Base-by-base conservation (phyloP, 1,140 invertebrate genomes). In the Tribolium castaneum region DNA sequence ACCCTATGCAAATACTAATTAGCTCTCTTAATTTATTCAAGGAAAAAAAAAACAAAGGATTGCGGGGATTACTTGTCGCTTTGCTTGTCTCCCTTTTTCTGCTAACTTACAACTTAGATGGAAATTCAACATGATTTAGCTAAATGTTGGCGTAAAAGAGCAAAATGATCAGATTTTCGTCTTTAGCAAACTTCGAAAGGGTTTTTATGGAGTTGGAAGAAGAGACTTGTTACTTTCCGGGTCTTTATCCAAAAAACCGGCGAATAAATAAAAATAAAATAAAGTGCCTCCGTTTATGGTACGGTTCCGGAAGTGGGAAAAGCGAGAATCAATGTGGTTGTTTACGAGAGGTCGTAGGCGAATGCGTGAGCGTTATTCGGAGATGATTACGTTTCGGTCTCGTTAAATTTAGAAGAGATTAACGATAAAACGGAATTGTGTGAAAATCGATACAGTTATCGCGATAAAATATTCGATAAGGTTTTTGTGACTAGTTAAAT, bases 301-400 rank as follows among this genome's bases (percentile, higher is more conserved):
- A n/a, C 7, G 7, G 39, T 45, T 45, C n/a, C 39, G 39, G 39
- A 45, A 10, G 2, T 45, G 39, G 39, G 39, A 45, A 45, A 45
- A 45, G 39, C 39, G 39, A 45, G 39, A 45, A 45, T 45, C 39
- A 45, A 45, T 45, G 39, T 45, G 16, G 19, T 22, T 59, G 54
- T 59, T 59, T 59, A 25, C 54, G 54, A 25, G 54, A 25, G 22
- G 10, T 45, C 39, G 39, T 45, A 45, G 39, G 39, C n/a, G 39
- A 59, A 25, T 59, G 14, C 54, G 54, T 59, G 54, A 25, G 54
- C n/a, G 52, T 19, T 59, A 30, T 59, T 59, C 19, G 19, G 54
- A 9, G 54, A 59, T 25, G 16, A 59, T 59, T 59, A 22, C 19
- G 52, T 62, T 54, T 62, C 30, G 56, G 56, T 62, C 19, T 62